Evolutionary conservation across 2,113 vertebrate species (phyloP).

Genomic region (Cercopithecus mona): DNA sequence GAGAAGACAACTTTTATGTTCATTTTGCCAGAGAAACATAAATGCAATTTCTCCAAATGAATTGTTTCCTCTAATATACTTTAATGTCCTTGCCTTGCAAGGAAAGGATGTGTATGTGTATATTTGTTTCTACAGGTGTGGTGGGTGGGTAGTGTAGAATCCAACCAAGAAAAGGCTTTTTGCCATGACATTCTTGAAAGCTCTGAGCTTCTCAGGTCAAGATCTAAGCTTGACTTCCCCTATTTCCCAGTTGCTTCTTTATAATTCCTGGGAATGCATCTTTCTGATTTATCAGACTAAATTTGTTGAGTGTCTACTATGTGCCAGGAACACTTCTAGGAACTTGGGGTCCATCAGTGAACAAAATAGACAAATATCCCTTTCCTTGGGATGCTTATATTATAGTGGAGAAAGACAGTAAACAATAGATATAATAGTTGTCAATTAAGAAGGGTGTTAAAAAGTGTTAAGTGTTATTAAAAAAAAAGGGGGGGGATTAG

Average conservation of each 20-base stretch:
- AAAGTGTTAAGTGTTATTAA: background rate
- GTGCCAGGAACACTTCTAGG: background rate
- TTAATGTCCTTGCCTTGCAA: background rate
- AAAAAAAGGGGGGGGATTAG: background rate
- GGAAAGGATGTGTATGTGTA: background rate
- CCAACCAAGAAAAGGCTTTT: background rate
- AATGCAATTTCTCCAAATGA: background rate
- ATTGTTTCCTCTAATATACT: background rate
- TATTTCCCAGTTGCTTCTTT: background rate
- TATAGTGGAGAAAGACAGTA: background rate
- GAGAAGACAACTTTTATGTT: conserved; percentile 13
- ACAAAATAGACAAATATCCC: background rate
- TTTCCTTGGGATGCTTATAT: background rate
- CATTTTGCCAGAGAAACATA: conserved; percentile 17
- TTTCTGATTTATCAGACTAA: background rate
- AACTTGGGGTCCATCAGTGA: background rate
- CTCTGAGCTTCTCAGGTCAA: background rate
- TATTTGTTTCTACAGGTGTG: background rate
- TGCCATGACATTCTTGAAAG: background rate
- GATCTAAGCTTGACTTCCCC: background rate
- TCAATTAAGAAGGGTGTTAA: background rate
- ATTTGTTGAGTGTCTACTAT: background rate
- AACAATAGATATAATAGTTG: background rate
- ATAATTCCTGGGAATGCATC: background rate
- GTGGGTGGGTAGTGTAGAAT: background rate